phyloP scores from a whole-genome alignment of 30 jellyfish, hydroid and myxozoan genomes.

The Chrysaora quinquecirrha region DNA sequence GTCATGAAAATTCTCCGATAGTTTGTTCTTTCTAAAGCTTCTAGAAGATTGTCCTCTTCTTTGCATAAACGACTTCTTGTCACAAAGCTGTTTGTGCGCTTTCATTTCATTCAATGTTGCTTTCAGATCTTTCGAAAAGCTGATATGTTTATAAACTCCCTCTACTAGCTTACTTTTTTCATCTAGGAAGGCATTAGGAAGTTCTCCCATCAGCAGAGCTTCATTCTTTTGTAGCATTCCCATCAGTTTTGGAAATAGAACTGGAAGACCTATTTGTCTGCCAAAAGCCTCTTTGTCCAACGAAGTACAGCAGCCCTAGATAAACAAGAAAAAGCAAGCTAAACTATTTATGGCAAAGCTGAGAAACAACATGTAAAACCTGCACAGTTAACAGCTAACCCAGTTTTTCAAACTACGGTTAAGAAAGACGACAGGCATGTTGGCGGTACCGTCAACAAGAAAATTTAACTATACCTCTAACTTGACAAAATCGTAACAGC shows the following conservation, averaged over 20 bases:
- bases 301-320: too few species aligned
- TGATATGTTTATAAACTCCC: conserved; percentile 11
- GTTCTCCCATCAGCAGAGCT: conserved; percentile 86
- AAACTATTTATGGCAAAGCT: too few species aligned
- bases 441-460: too few species aligned
- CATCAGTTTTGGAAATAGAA: conserved; percentile 84
- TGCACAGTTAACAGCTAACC: too few species aligned
- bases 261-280: conserved; percentile 37
- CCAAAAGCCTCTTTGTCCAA: neutral
- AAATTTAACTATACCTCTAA: too few species aligned
- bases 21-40: neutral
- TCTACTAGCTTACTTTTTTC: conserved; percentile 43
- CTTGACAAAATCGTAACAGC: too few species aligned
- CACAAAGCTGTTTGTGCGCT: conserved; percentile 23
- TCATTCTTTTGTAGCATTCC: conserved; percentile 82
- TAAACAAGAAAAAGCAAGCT: too few species aligned
- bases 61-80: conserved; percentile 23
- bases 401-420: too few species aligned
- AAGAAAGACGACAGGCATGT: too few species aligned
- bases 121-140: conserved; percentile 43
- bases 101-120: conserved; percentile 60
- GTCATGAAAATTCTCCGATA: conserved; percentile 21
- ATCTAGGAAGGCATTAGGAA: conserved; percentile 27
- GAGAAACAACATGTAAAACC: too few species aligned
- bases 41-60: conserved; percentile 12